phyloP scores from a whole-genome alignment of 2,113 vertebrate species.

The Euleptes europaea region DNA sequence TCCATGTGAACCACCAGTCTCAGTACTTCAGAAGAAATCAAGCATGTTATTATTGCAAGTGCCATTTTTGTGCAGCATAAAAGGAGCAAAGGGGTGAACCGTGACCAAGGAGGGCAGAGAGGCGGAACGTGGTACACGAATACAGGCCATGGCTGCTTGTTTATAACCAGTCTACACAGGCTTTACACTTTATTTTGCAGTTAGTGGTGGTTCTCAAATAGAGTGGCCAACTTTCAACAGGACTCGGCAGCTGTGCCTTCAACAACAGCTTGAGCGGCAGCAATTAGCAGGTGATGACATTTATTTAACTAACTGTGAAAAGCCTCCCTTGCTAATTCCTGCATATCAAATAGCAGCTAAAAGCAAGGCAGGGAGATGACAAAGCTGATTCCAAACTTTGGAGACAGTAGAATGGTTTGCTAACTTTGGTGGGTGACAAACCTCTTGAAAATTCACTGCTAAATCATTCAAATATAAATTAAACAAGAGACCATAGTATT shows the following conservation, averaged over 20 bases:
- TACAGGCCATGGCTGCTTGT: neutral
- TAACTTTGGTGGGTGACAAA: too few relatives aligned
- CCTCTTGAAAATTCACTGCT: too few relatives aligned
- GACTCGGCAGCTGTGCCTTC: neutral
- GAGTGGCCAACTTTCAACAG: neutral
- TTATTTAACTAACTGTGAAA: neutral
- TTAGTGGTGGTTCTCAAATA: neutral
- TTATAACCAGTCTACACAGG: neutral
- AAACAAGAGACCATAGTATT: too few relatives aligned
- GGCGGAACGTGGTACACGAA: neutral
- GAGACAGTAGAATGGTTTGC: neutral
- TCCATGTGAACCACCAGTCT: neutral
- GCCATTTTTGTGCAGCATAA: neutral
- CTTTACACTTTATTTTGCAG: neutral
- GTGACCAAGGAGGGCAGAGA: neutral
- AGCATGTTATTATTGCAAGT: neutral
- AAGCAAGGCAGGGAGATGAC: neutral
- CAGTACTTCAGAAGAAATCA: neutral
- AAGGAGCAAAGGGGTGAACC: conserved; percentile 5
- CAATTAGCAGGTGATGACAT: neutral
- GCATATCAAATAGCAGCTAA: neutral
- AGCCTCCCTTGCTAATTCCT: neutral
- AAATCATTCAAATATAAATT: too few relatives aligned
- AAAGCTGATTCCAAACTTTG: neutral
- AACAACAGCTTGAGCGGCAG: neutral